Evolutionary conservation across 2,888 invertebrate species (phyloP).

Genomic region (Drosophila borealis): DNA sequence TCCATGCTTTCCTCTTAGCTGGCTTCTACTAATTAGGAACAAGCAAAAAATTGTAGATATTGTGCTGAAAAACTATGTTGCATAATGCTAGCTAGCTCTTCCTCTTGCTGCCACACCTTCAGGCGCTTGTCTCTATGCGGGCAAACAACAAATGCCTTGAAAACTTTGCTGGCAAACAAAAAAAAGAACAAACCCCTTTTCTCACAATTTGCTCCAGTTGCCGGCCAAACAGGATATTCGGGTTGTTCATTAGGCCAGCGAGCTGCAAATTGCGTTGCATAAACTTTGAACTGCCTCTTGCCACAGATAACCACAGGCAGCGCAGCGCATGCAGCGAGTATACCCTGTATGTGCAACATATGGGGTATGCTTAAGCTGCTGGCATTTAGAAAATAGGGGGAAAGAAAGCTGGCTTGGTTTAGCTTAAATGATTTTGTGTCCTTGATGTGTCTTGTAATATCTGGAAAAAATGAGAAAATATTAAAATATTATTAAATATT

Average conservation of each 20-base stretch:
- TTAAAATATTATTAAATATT: no score
- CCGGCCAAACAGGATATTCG: constrained; percentile 66
- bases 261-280: constrained; percentile 53
- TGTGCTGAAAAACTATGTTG: constrained; percentile 18
- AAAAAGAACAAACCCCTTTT: neutral
- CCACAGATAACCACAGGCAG: constrained; percentile 28
- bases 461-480: no score
- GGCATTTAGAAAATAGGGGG: neutral
- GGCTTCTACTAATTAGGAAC: constrained; percentile 27
- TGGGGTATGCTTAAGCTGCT: neutral
- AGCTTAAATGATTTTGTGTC: no score
- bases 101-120: constrained; percentile 17
- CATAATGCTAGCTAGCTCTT: constrained; percentile 6
- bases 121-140: constrained; percentile 11
- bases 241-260: constrained; percentile 51
- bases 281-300: constrained; percentile 61
- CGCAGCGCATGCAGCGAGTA: constrained; percentile 6
- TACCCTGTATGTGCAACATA: neutral
- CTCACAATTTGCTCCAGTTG: constrained; percentile 1
- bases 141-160: no score
- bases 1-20: neutral
- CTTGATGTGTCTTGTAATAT: no score
- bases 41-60: neutral
- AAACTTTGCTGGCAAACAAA: constrained; percentile 4
- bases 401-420: neutral